These are phyloP conservation scores for Tenualosa thibaudeaui DNA, from an alignment of 2,797 vertebrate genomes.

Conservation along the genomic window DNA sequence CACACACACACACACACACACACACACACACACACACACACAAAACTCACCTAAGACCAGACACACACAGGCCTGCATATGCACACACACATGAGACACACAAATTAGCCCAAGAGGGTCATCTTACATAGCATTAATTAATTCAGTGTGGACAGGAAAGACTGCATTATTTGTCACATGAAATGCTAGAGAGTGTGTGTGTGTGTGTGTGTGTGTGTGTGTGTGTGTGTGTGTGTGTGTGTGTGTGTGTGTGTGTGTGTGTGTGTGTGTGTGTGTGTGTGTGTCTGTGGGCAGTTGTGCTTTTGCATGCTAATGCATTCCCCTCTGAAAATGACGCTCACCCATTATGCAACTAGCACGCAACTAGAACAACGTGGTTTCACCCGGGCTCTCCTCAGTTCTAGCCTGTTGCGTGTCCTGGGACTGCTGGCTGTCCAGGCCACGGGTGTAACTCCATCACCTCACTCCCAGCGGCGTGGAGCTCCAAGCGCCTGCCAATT, in stretches of 20 bases:
- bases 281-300: background rate
- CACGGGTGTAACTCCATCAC: background rate
- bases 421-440: background rate
- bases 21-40: constrained; percentile 4
- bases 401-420: background rate
- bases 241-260: background rate
- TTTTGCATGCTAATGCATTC: background rate
- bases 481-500: constrained; percentile 25
- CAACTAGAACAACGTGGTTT: background rate
- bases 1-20: background rate
- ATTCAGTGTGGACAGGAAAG: constrained; percentile 9
- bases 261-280: background rate
- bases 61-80: background rate
- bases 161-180: constrained; percentile 5
- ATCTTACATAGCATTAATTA: constrained; percentile 3
- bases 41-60: background rate
- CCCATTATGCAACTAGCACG: background rate
- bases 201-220: background rate
- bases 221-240: background rate
- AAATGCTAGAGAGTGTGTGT: background rate
- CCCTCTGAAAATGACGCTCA: background rate
- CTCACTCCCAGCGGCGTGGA: background rate
- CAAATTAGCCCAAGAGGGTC: background rate
- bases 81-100: background rate
- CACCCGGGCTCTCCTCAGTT: background rate